A percentile compares a stretch with the other conserved stretches of the same genome.
phyloP scores from a whole-genome alignment of 2,797 vertebrate species.

The Macropus fuliginosus region DNA sequence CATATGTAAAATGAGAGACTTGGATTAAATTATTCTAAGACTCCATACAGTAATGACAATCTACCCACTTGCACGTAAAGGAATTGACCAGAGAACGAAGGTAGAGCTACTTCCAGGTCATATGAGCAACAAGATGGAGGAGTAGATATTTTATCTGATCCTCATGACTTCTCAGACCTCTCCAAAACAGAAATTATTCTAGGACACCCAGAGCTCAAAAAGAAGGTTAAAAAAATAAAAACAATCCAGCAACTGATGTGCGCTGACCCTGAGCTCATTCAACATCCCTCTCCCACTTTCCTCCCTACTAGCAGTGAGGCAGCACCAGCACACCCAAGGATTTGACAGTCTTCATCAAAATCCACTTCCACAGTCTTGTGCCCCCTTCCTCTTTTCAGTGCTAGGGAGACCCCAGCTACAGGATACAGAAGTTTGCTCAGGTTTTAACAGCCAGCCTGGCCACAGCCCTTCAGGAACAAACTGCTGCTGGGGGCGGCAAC shows the following conservation, averaged over 20 bases:
- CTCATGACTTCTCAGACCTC: neutral
- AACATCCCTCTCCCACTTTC: neutral
- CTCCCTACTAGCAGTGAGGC: neutral
- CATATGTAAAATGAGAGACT: neutral
- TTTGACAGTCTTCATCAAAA: neutral
- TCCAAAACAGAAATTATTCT: neutral
- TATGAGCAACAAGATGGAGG: neutral
- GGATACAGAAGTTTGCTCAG: neutral
- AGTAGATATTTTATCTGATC: neutral
- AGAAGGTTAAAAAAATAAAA: neutral
- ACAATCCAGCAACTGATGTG: neutral
- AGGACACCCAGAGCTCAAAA: neutral
- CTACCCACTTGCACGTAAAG: neutral
- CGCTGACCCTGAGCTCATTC: neutral
- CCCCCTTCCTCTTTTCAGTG: neutral
- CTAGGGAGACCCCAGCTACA: neutral
- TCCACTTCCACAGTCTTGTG: neutral
- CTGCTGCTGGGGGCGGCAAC: neutral
- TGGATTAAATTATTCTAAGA: neutral
- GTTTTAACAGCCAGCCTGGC: neutral
- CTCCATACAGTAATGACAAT: neutral
- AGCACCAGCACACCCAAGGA: neutral
- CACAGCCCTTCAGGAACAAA: neutral
- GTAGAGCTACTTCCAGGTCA: neutral
- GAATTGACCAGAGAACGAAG: neutral